Base-by-base conservation (phyloP, 2,113 vertebrate species). In the Microtus oregoni region DNA sequence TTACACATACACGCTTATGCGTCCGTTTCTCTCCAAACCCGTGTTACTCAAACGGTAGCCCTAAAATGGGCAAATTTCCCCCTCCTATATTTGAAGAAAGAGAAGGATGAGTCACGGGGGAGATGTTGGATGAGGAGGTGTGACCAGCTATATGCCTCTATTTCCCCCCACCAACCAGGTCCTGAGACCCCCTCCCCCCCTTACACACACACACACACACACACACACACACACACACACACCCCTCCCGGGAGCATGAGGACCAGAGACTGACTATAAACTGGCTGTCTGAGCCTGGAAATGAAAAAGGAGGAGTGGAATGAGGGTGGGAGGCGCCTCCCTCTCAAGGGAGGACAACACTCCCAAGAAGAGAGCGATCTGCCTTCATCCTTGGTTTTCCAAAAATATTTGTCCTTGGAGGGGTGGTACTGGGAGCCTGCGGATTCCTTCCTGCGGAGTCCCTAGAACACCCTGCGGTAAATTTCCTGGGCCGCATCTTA, bases 271-370 rank as follows among this genome's bases (percentile, higher is more conserved):
- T 38, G 67, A 58, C 65, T 9, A 11, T 77, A 0, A 17, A 72
- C 76, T 30, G 77, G 61, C 76, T 76, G 3, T 35, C 68, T 4
- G 61, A 41, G 9, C 24, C 4, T 30, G 2, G 0, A n/a, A 50
- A 14, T 24, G n/a, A 13, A 12, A 30, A 3, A 2, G 44, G 2
- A 44, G 24, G 0, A 1, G 2, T 50, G 77, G 38, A 3, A 3
- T 32, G 67, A 41, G 41, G 3, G 65, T 55, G 35, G 55, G 55
- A 61, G 73, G 68, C 11, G 67, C 47, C 67, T n/a, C 47, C 35
- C 35, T 68, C 30, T 89, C 78, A 58, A n/a, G 61, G 65, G 73
- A 32, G 3, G 82, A 52, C 32, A 67, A 44, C 15, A 14, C 24
- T 89, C n/a, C 44, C 50, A 68, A 67, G 83, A 73, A 65, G 44